Evolutionary conservation across 2,888 invertebrate genomes (phyloP).

Genomic region (Alentia gelatinosa): DNA sequence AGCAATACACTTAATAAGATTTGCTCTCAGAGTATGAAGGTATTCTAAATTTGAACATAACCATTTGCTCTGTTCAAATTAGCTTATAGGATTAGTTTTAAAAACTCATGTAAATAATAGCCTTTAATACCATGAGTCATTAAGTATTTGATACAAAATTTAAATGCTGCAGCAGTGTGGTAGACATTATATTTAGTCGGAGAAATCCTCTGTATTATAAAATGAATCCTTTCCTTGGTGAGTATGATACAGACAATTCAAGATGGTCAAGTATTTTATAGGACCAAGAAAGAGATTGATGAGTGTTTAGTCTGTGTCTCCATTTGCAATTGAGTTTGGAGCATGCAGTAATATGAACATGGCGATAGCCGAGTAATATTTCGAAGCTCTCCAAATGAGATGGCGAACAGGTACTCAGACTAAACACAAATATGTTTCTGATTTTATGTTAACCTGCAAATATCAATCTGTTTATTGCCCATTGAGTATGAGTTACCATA

Average conservation of each 20-base stretch:
- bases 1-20: no score
- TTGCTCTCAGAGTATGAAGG: background rate
- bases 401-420: no score
- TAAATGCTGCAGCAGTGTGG: no score
- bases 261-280: background rate
- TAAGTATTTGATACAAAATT: background rate
- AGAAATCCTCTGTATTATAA: background rate
- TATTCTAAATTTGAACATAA: no score
- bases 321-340: background rate
- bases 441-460: background rate
- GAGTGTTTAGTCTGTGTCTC: background rate
- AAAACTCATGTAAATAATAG: background rate
- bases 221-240: background rate
- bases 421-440: background rate
- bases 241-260: background rate
- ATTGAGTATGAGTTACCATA: background rate
- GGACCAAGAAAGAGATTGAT: background rate
- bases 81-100: background rate
- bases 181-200: no score
- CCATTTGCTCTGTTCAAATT: background rate
- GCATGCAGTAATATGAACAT: background rate
- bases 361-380: background rate
- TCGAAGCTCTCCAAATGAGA: no score
- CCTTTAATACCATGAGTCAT: background rate
- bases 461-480: background rate